Percentiles rank a stretch among this genome's conserved stretches.
These are phyloP conservation scores for Anabas testudineus DNA, from an alignment of 2,797 vertebrate species.

Conservation along the genomic window DNA sequence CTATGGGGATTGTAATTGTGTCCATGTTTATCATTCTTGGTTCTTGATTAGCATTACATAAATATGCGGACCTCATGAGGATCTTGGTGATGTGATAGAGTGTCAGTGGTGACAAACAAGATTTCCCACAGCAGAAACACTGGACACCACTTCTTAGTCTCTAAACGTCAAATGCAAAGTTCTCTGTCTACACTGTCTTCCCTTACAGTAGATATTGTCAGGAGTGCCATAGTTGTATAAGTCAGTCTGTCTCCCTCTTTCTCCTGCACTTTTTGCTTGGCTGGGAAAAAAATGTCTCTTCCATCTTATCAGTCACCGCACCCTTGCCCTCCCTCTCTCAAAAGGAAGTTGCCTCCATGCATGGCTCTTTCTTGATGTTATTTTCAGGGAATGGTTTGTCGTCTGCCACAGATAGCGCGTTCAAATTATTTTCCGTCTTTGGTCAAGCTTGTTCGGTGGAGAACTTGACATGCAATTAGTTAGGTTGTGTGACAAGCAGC, in stretches of 20 bases:
- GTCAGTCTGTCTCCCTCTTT: slow-evolving; percentile 10
- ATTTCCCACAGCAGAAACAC: slow-evolving; percentile 42
- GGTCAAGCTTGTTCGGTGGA: slow-evolving; percentile 41
- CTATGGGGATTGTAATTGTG: slow-evolving; percentile 28
- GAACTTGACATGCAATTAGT: slow-evolving; percentile 60
- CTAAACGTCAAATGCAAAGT: slow-evolving; percentile 28
- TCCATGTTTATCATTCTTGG: slow-evolving; percentile 37
- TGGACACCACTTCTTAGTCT: background rate
- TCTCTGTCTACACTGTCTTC: slow-evolving; percentile 23
- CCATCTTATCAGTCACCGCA: slow-evolving; percentile 80
- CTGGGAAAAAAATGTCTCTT: slow-evolving; percentile 67
- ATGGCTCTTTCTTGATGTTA: slow-evolving; percentile 76
- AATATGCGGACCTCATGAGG: slow-evolving; percentile 54
- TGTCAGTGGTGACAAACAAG: slow-evolving; percentile 38
- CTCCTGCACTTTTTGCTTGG: slow-evolving; percentile 31
- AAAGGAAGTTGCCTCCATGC: slow-evolving; percentile 79
- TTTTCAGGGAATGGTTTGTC: slow-evolving; percentile 78
- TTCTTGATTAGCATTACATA: slow-evolving; percentile 43
- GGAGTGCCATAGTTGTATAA: slow-evolving; percentile 36
- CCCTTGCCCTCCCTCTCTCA: slow-evolving; percentile 67
- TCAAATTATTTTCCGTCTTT: slow-evolving; percentile 67
- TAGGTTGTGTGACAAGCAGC: slow-evolving; percentile 54
- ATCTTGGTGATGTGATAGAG: slow-evolving; percentile 48
- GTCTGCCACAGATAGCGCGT: slow-evolving; percentile 74
- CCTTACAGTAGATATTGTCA: slow-evolving; percentile 17